Conservation (phyloP, 1,140 invertebrate genomes). For the Orchestia grillus region DNA sequence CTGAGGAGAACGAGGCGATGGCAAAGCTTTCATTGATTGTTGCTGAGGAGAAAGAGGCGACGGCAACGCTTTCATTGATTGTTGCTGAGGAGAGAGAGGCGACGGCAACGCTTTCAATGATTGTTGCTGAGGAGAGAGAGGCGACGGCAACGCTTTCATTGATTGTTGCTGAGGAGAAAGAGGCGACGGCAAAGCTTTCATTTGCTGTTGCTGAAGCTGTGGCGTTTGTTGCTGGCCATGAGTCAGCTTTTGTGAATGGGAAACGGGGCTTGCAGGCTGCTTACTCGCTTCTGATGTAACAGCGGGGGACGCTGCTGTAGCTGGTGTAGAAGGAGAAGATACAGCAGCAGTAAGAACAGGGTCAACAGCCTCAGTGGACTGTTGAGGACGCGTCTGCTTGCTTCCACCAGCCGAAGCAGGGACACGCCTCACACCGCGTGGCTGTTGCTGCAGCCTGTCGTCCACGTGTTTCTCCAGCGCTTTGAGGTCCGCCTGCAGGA, state of each 20-base stretch:
- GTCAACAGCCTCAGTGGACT: not conserved
- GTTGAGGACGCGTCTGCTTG: not conserved
- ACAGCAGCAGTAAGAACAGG: not conserved
- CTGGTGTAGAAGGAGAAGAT: not conserved
- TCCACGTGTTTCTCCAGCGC: constrained; percentile 42
- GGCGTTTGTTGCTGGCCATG: not conserved
- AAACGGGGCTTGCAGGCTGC: not conserved
- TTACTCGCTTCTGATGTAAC: not conserved
- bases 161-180: not conserved
- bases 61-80: not conserved
- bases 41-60: not conserved
- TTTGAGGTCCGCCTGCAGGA: not conserved
- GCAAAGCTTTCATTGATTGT: not conserved
- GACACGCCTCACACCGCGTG: not conserved
- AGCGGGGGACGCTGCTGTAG: not conserved
- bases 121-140: not conserved
- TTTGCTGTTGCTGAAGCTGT: not conserved
- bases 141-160: not conserved
- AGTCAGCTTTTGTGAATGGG: not conserved
- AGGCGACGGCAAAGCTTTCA: not conserved
- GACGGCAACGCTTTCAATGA: not conserved
- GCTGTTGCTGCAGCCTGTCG: constrained; percentile 21
- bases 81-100: not conserved
- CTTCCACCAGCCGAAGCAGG: not conserved
- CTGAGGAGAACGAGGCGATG: not conserved